phyloP scores from a whole-genome alignment of 2,797 vertebrate genomes.

The Enteromius argenteus region DNA sequence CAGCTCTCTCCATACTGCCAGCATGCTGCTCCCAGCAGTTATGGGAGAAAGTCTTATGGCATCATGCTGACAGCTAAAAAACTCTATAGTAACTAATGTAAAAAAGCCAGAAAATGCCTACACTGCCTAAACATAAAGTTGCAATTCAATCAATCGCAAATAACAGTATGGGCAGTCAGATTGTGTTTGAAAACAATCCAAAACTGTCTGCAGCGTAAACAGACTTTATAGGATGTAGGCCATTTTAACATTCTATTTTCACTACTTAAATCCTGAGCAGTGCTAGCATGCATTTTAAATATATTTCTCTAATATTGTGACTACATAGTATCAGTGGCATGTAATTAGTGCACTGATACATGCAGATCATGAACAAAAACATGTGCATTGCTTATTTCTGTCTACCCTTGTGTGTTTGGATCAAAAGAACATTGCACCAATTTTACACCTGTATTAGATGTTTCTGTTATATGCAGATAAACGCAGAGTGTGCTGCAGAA shows the following conservation, averaged over 20 bases:
- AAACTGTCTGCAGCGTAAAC: constrained; percentile 5
- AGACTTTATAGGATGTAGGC: neutral
- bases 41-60: neutral
- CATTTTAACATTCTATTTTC: neutral
- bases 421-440: neutral
- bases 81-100: constrained; percentile 3
- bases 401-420: neutral
- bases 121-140: neutral
- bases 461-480: constrained; percentile 3
- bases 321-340: neutral
- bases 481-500: neutral
- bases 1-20: constrained; percentile 17
- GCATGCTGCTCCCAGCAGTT: constrained; percentile 6
- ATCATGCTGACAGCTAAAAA: neutral
- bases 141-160: neutral
- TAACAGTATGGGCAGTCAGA: neutral
- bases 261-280: neutral
- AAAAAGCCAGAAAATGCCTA: neutral
- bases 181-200: constrained; percentile 9
- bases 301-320: neutral
- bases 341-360: neutral
- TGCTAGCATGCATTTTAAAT: neutral
- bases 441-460: neutral
- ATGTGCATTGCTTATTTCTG: neutral
- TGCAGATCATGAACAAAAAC: neutral